Base-by-base conservation (phyloP, 2,888 invertebrate species). In the Mimas tiliae region DNA sequence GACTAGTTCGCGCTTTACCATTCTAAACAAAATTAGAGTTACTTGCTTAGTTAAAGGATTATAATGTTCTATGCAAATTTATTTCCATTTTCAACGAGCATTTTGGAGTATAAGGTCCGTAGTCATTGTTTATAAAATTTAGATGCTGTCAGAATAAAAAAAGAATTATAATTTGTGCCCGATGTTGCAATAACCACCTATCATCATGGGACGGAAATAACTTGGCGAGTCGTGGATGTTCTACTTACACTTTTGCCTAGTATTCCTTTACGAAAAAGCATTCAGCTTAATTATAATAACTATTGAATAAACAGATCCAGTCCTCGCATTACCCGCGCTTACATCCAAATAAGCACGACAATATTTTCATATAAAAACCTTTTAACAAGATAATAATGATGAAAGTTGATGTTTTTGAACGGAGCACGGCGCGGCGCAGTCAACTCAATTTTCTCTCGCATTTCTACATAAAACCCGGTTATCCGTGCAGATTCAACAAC, bases 391-490 rank as follows among this genome's bases (percentile, higher is more conserved):
- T 58, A 58, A 55, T 58, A 11, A 58, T 42, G 19, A 58, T 16
- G 19, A 42, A 58, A 21, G 58, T 38, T 58, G 58, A 58, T 58
- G 42, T 58, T 58, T 58, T 42, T 38, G 38, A 58, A 19, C 42
- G 19, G 58, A 42, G 19, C 50, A 50, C 19, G 19, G 42, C 42
- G 12, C 58, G 58, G 58, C 58, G 58, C 12, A 58, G 38, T 42
- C 58, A 58, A 58, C 58, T 58, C 58, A 58, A 58, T 58, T 42
- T 42, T 58, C 12, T 19, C 58, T 11, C 58, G 38, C 58, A 42
- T 42, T 58, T 58, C 58, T 58, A 58, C 58, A 58, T 58, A 58
- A 58, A 58, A 58, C 58, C 58, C 58, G 58, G 58, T 58, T 58
- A 58, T 42, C 58, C 58, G 58, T 58, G 42, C 58, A 58, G 58